Evolutionary conservation across 2,113 vertebrate species (phyloP), one percentile per base, ranked within the genome.

Genomic region (Cygnus atratus): DNA sequence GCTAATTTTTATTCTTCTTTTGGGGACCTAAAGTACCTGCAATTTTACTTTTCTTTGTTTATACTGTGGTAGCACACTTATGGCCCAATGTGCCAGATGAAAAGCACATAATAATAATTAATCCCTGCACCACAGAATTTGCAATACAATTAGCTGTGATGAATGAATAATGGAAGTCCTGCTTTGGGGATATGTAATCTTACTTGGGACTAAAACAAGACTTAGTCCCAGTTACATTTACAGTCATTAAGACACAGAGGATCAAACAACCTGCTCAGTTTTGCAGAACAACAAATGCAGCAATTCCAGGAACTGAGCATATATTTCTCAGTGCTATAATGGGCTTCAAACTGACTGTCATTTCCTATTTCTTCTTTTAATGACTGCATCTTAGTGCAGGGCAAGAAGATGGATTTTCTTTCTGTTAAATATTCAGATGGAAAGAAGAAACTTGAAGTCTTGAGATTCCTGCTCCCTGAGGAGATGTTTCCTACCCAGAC

Each of bases 61-160:
- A 72, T 84, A 84, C 31, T 84, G 29, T 90, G 83, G 66, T 84
- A 88, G 43, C 26, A 90, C 33, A 90, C 52, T 84, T 75, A 95
- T 48, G 48, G 83, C 55, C 76, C 91, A 89, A 70, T n/a, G 35
- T 94, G 87, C 91, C 84, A 93, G 80, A 91, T 21, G 44, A 95
- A 92, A 94, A 91, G 44, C 81, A 66, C n/a, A 88, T 79, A 92
- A 92, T 72, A 93, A 84, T 88, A 96, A 95, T 93, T 96, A 96
- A 93, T 94, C 90, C 59, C 86, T 93, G 48, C 77, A 88, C 84
- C 79, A 68, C 41, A 86, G 73, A 93, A 75, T 93, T 82, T 92
- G 50, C 54, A 88, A 82, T 66, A 59, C 70, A 92, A 96, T 91
- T 92, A 96, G 6, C 43, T 57, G 50, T 3, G 4, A 75, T 78